Percentiles rank a stretch among this genome's conserved stretches.
Conservation (phyloP, 1,140 invertebrate genomes). For the Notospermus geniculatus region DNA sequence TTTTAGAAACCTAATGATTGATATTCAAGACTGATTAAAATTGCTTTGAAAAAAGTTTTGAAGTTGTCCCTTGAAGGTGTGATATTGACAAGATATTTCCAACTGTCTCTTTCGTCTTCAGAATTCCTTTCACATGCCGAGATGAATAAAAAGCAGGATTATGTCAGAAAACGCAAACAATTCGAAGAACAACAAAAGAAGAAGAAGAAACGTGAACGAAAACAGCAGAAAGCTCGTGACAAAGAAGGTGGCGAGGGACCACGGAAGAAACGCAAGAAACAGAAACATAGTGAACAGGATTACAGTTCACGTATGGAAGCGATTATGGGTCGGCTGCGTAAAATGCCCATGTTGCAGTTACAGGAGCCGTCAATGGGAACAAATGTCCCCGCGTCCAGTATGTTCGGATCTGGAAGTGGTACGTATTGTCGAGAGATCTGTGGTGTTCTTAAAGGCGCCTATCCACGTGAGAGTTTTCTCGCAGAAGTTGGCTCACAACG, state of each 20-base stretch:
- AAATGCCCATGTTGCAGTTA: constrained; percentile 79
- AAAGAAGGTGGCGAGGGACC: constrained; percentile 28
- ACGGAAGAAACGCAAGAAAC: constrained; percentile 8
- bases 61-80: too few species aligned
- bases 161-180: constrained; percentile 40
- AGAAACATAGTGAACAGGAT: constrained; percentile 77
- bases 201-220: constrained; percentile 30
- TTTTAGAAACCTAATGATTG: too few species aligned
- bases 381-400: constrained; percentile 76
- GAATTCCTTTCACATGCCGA: constrained; percentile 27
- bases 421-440: constrained; percentile 34
- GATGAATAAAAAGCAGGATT: constrained; percentile 37
- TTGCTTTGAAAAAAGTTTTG: too few species aligned
- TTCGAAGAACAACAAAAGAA: constrained; percentile 38
- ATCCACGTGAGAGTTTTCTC: too few species aligned
- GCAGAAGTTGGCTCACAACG: too few species aligned
- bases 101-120: too few species aligned
- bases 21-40: too few species aligned
- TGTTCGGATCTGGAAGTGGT: constrained; percentile 78
- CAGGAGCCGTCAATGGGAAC: constrained; percentile 81
- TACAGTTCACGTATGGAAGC: constrained; percentile 87
- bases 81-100: too few species aligned
- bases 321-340: constrained; percentile 78
- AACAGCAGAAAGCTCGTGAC: constrained; percentile 29
- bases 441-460: too few species aligned